Evolutionary conservation across 1,140 invertebrate genomes (phyloP), one percentile per base, ranked within the genome.

Genomic region (Drosophila oshimai): DNA sequence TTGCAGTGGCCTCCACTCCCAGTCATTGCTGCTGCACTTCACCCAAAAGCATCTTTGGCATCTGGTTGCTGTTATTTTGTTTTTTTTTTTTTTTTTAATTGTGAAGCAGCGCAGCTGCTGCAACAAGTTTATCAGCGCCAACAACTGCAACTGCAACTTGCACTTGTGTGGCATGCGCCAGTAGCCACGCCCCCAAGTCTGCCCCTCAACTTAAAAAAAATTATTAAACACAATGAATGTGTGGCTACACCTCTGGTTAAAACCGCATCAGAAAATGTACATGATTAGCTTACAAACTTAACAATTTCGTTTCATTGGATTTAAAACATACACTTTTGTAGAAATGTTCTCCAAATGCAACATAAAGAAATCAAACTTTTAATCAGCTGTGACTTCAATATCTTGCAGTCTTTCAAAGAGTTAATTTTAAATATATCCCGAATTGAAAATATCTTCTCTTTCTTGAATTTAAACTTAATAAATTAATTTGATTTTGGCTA

Each of bases 41-140:
- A 65, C 61, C 61, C 61, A 64, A 65, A 65, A 65, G 45, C 58
- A 65, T 65, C 61, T 65, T 36, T 65, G 58, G 61, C 58, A 65
- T 65, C 58, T 62, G 41, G 57, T 64, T 64, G 39, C 28, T 10
- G 26, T 36, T 60, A 28, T 24, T 24, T 20, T 45, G 5, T 33
- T 49, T 15, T 18, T 22, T 17, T 20, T 3, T n/a, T 13, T 15
- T 2, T 20, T 39, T 50, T 13, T 50, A 33, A 18, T 22, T 42
- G 42, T 51, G 49, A 13, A 29, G 44, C 44, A 29, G 20, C 20
- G 12, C 7, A 24, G 31, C 47, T n/a, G n/a, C 44, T 33, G 57
- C 58, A 65, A 65, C 61, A 47, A 47, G 61, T 65, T 65, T 65
- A 64, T 64, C 42, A 58, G 13, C 51, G 15, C 9, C 22, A 28